phyloP scores from a whole-genome alignment of 2,888 invertebrate genomes.

The Stenurella melanura region DNA sequence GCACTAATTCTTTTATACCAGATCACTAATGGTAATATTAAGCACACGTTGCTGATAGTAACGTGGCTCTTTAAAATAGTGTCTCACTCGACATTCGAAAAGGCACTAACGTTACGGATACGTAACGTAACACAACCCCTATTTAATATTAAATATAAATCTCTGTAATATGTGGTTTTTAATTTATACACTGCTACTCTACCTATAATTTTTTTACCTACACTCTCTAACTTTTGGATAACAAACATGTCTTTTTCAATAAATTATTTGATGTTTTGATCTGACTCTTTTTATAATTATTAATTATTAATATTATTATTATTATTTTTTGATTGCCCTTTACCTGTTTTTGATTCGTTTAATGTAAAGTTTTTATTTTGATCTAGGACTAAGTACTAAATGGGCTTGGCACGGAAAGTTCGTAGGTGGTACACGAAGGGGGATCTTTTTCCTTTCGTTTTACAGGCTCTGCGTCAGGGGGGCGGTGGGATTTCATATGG shows the following conservation, averaged over 20 bases:
- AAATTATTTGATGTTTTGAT: conserved; percentile 60
- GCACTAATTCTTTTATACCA: conserved; percentile 60
- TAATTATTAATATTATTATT: conserved; percentile 43
- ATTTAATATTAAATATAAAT: conserved; percentile 72
- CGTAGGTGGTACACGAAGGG: conserved; percentile 60
- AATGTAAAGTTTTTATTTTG: conserved; percentile 41
- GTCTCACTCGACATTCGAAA: conserved; percentile 74
- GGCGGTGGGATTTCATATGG: conserved; percentile 99
- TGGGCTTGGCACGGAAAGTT: conserved; percentile 71
- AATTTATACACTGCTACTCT: conserved; percentile 68
- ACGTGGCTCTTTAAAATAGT: conserved; percentile 61
- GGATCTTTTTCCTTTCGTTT: conserved; percentile 60
- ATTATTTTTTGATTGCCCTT: conserved; percentile 69
- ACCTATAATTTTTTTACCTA: conserved; percentile 60
- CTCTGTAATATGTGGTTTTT: conserved; percentile 72
- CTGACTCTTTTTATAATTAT: conserved; percentile 63
- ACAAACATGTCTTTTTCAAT: conserved; percentile 51
- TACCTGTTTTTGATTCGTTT: conserved; percentile 65
- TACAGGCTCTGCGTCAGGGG: conserved; percentile 86
- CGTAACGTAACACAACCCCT: conserved; percentile 73
- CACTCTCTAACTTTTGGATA: conserved; percentile 52
- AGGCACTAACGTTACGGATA: conserved; percentile 73
- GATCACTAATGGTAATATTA: conserved; percentile 64
- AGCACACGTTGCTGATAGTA: conserved; percentile 50
- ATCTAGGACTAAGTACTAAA: conserved; percentile 69